Base-by-base conservation (phyloP, 1,140 invertebrate genomes). In the Gryllus bimaculatus region DNA sequence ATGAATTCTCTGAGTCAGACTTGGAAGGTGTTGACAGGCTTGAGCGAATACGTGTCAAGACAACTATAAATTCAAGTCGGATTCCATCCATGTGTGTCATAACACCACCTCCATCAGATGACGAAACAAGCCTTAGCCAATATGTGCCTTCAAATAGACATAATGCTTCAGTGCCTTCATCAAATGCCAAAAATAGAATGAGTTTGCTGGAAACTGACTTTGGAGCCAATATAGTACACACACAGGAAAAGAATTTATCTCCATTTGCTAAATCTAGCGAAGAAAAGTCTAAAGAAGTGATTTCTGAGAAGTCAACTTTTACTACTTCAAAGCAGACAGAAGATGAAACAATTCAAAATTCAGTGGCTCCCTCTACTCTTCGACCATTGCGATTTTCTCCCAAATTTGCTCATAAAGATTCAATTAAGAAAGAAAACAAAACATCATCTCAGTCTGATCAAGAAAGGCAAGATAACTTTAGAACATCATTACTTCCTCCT, bases 21-120 rank as follows among this genome's bases (percentile, higher is more conserved):
- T 86, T 95, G 80, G 94, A 96, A 87, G 93, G 93, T 18, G 90
- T 93, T 74, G 94, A 95, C 82, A 89, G 93, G 83, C 93, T 94
- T 79, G 94, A 96, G 86, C 89, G 94, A 82, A 94, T 96, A 77
- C 88, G 93, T 80, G 91, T 91, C 15, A 96, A 96, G 86, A 96
- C 95, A 0, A 92, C 93, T 8, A 95, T 96, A 48, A 95, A 93
- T 81, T 92, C 92, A 13, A 94, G 93, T 82, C 89, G 94, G 81
- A 96, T 96, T 83, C 95, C 95, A 7, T 96, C 94, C 0, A 95
- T 97, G 92, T 96, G 95, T 85, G 94, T 95, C 0, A 96, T 96
- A 20, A 96, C 95, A 8, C 94, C 95, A 12, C 91, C 93, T 1
- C 93, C 93, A 79, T 95, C 94, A 76, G 95, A 96, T 81, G 95